phyloP scores from a whole-genome alignment of 1,140 invertebrate genomes.

The Chrysopa pallens region DNA sequence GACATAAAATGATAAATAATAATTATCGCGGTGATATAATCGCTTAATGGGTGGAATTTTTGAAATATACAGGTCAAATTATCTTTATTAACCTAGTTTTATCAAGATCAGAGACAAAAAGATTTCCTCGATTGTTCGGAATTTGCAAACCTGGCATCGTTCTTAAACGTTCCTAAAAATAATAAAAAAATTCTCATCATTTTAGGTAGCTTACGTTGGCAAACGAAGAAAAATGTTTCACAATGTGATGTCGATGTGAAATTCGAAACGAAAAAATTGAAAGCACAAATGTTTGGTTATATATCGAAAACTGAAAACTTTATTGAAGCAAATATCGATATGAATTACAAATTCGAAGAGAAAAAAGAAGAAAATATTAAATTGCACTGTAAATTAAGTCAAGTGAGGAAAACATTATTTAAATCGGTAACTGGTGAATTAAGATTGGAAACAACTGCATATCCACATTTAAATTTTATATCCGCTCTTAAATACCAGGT shows the following conservation, averaged over 20 bases:
- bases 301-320: constrained; percentile 33
- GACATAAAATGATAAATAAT: no score
- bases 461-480: constrained; percentile 55
- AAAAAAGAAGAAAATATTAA: constrained; percentile 43
- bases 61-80: no score
- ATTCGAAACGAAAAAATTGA: constrained; percentile 48
- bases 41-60: no score
- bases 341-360: constrained; percentile 48
- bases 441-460: constrained; percentile 48
- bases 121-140: no score
- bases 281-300: constrained; percentile 45
- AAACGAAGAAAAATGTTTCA: constrained; percentile 44
- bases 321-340: constrained; percentile 33
- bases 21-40: no score
- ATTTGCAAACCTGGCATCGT: no score
- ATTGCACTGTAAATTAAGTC: constrained; percentile 32
- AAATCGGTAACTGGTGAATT: constrained; percentile 30
- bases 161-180: no score
- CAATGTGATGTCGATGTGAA: constrained; percentile 47
- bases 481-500: constrained; percentile 43
- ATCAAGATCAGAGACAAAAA: no score
- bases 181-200: constrained; percentile 5
- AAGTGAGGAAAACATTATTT: constrained; percentile 33
- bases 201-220: constrained; percentile 29
- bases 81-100: no score